phyloP scores from a whole-genome alignment of 2,797 vertebrate species.

The Phoxinus dragarum region DNA sequence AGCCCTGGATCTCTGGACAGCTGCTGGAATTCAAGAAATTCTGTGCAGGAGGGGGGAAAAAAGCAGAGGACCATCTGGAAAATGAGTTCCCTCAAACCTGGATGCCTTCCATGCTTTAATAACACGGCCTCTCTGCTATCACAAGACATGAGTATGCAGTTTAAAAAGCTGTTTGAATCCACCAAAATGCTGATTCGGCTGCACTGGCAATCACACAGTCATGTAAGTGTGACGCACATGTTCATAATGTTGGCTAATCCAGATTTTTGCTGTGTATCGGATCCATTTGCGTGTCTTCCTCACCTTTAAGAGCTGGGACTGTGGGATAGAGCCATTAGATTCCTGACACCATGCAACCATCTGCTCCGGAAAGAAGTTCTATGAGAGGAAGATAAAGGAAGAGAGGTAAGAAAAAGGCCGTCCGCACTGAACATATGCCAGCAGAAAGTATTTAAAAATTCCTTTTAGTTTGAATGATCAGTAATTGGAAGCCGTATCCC shows the following conservation, averaged over 20 bases:
- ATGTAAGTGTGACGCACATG: background rate
- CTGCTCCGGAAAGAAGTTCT: conserved; percentile 99
- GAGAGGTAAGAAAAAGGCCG: conserved; percentile 43
- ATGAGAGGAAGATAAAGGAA: conserved; percentile 46
- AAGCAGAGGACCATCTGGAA: conserved; percentile 44
- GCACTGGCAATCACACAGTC: background rate
- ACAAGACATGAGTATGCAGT: conserved; percentile 14
- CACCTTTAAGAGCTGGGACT: conserved; percentile 95
- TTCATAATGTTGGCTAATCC: conserved; percentile 17
- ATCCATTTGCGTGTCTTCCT: conserved; percentile 51
- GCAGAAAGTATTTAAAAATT: background rate
- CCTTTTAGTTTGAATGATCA: background rate
- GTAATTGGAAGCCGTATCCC: background rate
- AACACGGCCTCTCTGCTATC: conserved; percentile 27
- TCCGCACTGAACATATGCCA: conserved; percentile 29
- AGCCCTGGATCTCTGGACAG: conserved; percentile 97
- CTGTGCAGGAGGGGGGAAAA: conserved; percentile 68
- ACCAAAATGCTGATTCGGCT: background rate
- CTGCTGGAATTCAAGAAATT: conserved; percentile 96
- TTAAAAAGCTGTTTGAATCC: conserved; percentile 15
- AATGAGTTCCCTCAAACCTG: conserved; percentile 36
- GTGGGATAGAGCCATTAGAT: conserved; percentile 90
- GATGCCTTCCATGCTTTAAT: conserved; percentile 28
- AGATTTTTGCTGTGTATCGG: conserved; percentile 21
- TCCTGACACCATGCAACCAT: conserved; percentile 98